Conservation (phyloP, 2,888 invertebrate genomes). For the Philhelius pedissequus region DNA sequence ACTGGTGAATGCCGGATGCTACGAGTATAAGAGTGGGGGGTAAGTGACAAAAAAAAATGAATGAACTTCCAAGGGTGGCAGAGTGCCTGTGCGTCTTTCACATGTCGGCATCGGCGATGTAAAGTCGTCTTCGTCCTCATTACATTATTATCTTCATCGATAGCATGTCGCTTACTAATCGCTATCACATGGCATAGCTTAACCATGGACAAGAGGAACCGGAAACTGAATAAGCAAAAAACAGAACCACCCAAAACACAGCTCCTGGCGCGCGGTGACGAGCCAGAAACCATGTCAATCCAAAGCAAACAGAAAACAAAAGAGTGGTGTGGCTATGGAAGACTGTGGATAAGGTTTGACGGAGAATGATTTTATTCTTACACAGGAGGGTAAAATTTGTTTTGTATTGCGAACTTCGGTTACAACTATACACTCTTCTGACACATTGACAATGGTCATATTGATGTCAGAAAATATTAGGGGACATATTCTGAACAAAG, state of each 20-base stretch:
- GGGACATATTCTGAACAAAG: background rate
- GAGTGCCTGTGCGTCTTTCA: constrained; percentile 2
- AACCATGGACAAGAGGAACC: background rate
- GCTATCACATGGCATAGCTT: constrained; percentile 57
- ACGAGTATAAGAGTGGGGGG: too few relatives aligned
- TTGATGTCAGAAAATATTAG: constrained; percentile 16
- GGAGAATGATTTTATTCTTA: constrained; percentile 48
- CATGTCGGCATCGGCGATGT: background rate
- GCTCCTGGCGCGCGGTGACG: background rate
- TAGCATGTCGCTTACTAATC: constrained; percentile 57
- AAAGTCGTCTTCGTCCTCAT: background rate
- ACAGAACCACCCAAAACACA: background rate
- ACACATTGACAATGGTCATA: constrained; percentile 49
- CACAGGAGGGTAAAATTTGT: constrained; percentile 27
- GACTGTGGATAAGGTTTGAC: constrained; percentile 19
- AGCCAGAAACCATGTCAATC: background rate
- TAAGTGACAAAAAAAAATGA: background rate
- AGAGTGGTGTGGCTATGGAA: background rate
- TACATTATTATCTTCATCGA: constrained; percentile 28
- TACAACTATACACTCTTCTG: background rate
- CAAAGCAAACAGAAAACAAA: background rate
- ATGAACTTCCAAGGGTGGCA: constrained; percentile 3
- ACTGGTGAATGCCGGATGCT: too few relatives aligned
- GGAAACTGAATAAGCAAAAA: constrained; percentile 31
- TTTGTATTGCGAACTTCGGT: background rate